These are phyloP conservation scores for Diadophis punctatus DNA, from an alignment of 2,113 vertebrate species.

Conservation along the genomic window DNA sequence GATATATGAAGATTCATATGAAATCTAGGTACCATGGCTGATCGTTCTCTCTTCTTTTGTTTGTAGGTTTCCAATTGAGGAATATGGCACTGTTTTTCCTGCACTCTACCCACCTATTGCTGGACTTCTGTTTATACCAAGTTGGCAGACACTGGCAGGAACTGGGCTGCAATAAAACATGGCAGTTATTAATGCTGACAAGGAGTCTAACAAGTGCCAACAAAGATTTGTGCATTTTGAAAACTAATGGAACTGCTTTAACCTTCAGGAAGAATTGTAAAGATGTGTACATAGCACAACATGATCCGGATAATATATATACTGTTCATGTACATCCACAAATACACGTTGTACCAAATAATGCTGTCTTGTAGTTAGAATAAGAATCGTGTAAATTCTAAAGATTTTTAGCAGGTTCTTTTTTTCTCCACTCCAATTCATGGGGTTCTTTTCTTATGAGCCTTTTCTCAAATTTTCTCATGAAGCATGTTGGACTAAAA, in stretches of 20 bases:
- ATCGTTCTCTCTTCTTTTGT: conserved; percentile 33
- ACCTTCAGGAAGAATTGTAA: conserved; percentile 99
- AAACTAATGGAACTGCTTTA: conserved; percentile 97
- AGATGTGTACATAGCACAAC: conserved; percentile 99
- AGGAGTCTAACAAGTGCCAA: conserved; percentile 96
- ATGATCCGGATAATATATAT: conserved; percentile 99
- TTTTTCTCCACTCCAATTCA: conserved; percentile 63
- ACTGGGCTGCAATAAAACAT: conserved; percentile 91
- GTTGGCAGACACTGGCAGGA: conserved; percentile 91
- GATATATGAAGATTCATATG: background rate
- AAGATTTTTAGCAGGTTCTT: conserved; percentile 77
- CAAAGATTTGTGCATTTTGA: conserved; percentile 82
- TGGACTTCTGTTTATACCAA: conserved; percentile 87
- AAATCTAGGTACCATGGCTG: background rate
- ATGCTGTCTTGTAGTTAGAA: conserved; percentile 84
- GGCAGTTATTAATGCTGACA: conserved; percentile 87
- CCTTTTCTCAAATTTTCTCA: conserved; percentile 70
- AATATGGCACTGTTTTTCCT: conserved; percentile 96
- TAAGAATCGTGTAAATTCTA: conserved; percentile 84
- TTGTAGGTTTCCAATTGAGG: conserved; percentile 92
- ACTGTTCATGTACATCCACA: conserved; percentile 82
- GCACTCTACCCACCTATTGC: conserved; percentile 93
- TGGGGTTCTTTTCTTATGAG: conserved; percentile 67
- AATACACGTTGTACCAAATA: conserved; percentile 94
- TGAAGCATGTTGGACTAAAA: conserved; percentile 73